phyloP scores from a whole-genome alignment of 2,113 vertebrate genomes.

The Proterorhinus semilunaris region DNA sequence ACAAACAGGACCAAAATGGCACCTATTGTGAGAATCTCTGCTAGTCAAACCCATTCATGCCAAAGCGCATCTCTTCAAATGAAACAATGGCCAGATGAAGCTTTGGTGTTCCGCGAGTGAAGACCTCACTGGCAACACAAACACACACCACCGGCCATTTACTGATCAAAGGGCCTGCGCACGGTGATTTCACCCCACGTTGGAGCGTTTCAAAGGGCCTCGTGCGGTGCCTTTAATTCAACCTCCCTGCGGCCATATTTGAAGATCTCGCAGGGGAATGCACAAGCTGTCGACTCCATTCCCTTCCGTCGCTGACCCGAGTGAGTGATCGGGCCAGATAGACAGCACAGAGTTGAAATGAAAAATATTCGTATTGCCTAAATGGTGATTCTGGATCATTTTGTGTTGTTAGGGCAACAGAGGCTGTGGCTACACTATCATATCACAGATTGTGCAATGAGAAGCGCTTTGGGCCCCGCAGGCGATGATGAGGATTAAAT shows the following conservation, averaged over 20 bases:
- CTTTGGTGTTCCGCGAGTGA: constrained; percentile 14
- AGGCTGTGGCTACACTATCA: too few species aligned
- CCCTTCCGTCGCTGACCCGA: constrained; percentile 50
- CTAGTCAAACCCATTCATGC: constrained; percentile 8
- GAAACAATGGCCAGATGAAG: constrained; percentile 45
- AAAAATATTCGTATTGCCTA: constrained; percentile 2
- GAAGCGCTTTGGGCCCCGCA: too few species aligned
- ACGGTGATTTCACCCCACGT: constrained; percentile 56
- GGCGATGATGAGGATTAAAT: too few species aligned
- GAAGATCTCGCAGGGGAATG: constrained; percentile 64
- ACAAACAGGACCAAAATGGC: too few species aligned
- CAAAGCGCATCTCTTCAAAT: constrained; percentile 58
- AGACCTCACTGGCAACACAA: constrained; percentile 30
- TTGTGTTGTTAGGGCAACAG: too few species aligned
- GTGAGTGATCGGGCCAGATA: constrained; percentile 31
- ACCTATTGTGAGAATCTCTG: too few species aligned
- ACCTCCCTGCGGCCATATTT: constrained; percentile 48
- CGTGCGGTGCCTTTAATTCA: constrained; percentile 51
- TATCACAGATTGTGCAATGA: too few species aligned
- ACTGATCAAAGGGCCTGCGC: constrained; percentile 72
- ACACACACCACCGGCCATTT: constrained; percentile 58
- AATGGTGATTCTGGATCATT: too few species aligned
- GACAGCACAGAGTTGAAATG: constrained; percentile 21
- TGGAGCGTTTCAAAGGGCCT: constrained; percentile 71
- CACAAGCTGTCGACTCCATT: constrained; percentile 56